These are phyloP conservation scores for Digitonthophagus gazella DNA, from an alignment of 2,888 invertebrate genomes.

Conservation along the genomic window DNA sequence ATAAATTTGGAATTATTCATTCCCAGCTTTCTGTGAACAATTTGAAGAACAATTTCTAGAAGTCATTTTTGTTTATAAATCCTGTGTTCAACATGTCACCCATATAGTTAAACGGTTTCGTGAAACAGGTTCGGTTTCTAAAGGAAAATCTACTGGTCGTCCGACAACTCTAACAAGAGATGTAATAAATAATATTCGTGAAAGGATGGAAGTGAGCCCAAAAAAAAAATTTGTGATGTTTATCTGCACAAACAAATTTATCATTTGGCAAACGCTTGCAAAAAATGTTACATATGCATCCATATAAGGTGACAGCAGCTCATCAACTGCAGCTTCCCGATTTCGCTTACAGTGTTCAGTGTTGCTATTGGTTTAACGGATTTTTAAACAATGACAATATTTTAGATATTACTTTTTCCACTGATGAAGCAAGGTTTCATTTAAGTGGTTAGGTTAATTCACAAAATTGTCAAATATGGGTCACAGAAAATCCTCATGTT, in stretches of 20 bases:
- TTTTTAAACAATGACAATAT: no score
- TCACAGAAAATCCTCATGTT: no score
- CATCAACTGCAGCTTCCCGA: no score
- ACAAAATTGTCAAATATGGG: no score
- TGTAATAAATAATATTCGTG: no score
- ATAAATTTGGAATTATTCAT: background rate
- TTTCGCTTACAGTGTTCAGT: no score
- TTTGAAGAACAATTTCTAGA: background rate
- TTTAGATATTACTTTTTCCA: conserved; percentile 29
- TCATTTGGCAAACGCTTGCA: background rate
- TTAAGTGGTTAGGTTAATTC: no score
- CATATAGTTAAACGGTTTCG: background rate
- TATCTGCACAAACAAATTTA: conserved; percentile 4
- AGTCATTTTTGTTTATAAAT: background rate
- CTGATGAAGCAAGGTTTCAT: conserved; percentile 32
- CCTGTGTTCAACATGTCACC: background rate
- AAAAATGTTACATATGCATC: no score
- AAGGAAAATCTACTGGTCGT: background rate
- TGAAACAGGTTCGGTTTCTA: background rate
- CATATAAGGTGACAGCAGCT: background rate
- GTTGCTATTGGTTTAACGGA: conserved; percentile 21
- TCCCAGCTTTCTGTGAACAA: background rate
- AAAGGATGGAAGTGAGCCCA: no score
- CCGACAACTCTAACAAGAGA: background rate
- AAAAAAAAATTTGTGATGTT: background rate